Evolutionary conservation across 2,797 vertebrate genomes (phyloP).

Genomic region (Spondyliosoma cantharus): DNA sequence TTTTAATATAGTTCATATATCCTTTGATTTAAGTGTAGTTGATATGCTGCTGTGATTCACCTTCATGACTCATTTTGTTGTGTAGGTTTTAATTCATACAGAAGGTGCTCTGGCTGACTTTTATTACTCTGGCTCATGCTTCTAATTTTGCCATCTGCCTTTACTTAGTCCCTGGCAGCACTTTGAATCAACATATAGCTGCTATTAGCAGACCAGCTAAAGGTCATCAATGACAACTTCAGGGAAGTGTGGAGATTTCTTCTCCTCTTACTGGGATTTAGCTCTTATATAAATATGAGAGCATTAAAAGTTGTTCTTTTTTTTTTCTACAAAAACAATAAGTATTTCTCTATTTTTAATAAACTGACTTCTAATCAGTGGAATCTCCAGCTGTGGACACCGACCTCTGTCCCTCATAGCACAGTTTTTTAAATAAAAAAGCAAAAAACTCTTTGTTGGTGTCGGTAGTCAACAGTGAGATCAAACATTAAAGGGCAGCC

Average conservation of each 20-base stretch:
- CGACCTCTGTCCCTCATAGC: background rate
- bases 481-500: background rate
- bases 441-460: background rate
- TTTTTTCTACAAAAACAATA: background rate
- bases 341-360: background rate
- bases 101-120: background rate
- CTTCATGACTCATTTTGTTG: background rate
- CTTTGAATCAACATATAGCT: slow-evolving; percentile 6
- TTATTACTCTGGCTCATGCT: slow-evolving; percentile 7
- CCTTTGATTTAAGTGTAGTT: background rate
- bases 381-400: background rate
- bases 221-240: background rate
- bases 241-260: background rate
- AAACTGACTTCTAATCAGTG: background rate
- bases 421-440: no score
- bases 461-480: slow-evolving; percentile 4
- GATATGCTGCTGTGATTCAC: background rate
- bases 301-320: background rate
- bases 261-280: background rate
- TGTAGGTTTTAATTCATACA: background rate
- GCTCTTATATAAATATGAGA: background rate
- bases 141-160: slow-evolving; percentile 28
- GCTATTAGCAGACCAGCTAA: slow-evolving; percentile 17
- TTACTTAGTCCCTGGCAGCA: slow-evolving; percentile 12
- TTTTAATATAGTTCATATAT: background rate